Conservation (phyloP, 37 sponge, comb jelly and placozoan genomes). For the Theonella swinhoei region DNA sequence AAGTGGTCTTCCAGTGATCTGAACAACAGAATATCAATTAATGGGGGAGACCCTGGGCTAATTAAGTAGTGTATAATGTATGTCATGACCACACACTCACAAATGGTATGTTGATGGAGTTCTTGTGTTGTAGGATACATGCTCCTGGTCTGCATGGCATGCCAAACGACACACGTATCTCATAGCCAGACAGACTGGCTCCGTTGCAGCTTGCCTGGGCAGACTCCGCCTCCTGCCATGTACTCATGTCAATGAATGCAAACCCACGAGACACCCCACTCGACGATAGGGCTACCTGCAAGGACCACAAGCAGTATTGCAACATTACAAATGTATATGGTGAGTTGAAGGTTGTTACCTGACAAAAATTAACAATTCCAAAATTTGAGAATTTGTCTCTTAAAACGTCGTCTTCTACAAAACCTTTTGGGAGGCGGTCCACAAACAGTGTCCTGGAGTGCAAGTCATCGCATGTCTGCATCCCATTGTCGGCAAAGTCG, state of each 20-base stretch:
- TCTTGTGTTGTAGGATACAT: slow-evolving; percentile 70
- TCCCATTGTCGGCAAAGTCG: slow-evolving; percentile 71
- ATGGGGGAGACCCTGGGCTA: no score
- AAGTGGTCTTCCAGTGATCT: neutral
- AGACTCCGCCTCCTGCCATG: slow-evolving; percentile 60
- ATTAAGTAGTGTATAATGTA: no score
- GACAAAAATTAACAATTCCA: slow-evolving; percentile 80
- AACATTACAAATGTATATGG: neutral
- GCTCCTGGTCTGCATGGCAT: slow-evolving; percentile 89
- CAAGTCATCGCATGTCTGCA: slow-evolving; percentile 62
- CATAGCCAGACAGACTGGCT: slow-evolving; percentile 24
- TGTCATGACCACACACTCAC: no score
- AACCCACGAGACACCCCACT: slow-evolving; percentile 69
- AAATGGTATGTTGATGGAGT: neutral
- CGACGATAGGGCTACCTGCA: slow-evolving; percentile 56
- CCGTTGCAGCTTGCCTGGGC: slow-evolving; percentile 58
- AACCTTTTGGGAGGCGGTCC: slow-evolving; percentile 74
- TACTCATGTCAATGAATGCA: slow-evolving; percentile 82
- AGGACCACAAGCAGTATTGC: neutral
- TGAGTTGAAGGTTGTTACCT: slow-evolving; percentile 32
- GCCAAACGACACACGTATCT: slow-evolving; percentile 76
- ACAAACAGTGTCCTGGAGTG: slow-evolving; percentile 80
- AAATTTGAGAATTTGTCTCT: slow-evolving; percentile 39
- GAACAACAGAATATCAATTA: no score
- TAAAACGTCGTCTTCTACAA: slow-evolving; percentile 32